Percentiles rank a stretch among this genome's conserved stretches.
Conservation (phyloP, 2,888 invertebrate genomes). For the Caenorhabditis panamensis region DNA sequence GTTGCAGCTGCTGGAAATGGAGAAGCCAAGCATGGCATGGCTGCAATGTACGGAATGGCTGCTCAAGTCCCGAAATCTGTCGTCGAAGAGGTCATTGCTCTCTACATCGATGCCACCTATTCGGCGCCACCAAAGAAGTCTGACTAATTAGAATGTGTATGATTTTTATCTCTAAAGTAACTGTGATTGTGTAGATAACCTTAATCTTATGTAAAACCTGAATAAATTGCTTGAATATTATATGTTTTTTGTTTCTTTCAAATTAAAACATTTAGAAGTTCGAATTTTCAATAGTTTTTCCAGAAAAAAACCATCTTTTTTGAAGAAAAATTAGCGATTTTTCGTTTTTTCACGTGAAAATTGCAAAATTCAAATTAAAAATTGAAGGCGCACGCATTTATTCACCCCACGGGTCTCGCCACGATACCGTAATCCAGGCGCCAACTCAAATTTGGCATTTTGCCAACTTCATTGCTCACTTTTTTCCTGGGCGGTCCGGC, state of each 20-base stretch:
- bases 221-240: too few relatives aligned
- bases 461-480: background rate
- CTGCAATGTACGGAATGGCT: conserved; percentile 95
- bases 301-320: too few relatives aligned
- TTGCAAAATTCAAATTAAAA: too few relatives aligned
- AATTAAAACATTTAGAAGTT: background rate
- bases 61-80: conserved; percentile 92
- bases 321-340: too few relatives aligned
- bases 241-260: too few relatives aligned
- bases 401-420: background rate
- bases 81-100: conserved; percentile 90
- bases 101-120: conserved; percentile 90
- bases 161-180: background rate
- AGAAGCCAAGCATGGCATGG: conserved; percentile 81
- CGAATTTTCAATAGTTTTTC: background rate
- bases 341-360: too few relatives aligned
- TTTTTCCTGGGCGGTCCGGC: too few relatives aligned
- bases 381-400: conserved; percentile 18
- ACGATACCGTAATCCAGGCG: background rate
- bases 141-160: conserved; percentile 9
- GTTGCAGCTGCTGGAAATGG: conserved; percentile 68
- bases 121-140: conserved; percentile 80
- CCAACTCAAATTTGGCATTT: background rate
- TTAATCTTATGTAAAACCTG: too few relatives aligned
- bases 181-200: too few relatives aligned